Evolutionary conservation across 2,797 vertebrate genomes (phyloP).

Genomic region (Lindbergichthys nudifrons): DNA sequence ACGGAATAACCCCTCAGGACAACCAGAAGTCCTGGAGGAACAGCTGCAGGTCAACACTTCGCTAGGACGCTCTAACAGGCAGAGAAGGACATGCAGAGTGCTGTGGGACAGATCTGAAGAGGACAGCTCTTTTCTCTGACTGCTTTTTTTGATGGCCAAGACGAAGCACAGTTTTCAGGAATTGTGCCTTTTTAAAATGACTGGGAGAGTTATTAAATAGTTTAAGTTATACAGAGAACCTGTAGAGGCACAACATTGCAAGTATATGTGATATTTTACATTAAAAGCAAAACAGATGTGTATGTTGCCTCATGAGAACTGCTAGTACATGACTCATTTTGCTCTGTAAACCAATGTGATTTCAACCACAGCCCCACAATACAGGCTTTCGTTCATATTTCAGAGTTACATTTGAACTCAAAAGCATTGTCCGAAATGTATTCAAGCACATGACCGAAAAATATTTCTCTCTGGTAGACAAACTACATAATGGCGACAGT

Average conservation of each 20-base stretch:
- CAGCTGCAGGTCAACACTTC: conserved; percentile 34
- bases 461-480: not conserved
- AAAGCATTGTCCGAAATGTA: not conserved
- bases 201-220: not conserved
- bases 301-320: conserved; percentile 6
- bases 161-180: not conserved
- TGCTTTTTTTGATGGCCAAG: not conserved
- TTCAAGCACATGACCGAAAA: not conserved
- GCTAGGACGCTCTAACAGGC: not conserved
- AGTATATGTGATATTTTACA: not conserved
- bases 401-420: not conserved
- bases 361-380: conserved; percentile 12
- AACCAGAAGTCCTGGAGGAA: conserved; percentile 27
- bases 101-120: conserved; percentile 70
- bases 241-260: not conserved
- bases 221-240: not conserved
- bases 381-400: not conserved
- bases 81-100: conserved; percentile 51
- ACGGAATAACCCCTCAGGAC: conserved; percentile 20
- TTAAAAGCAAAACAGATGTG: not conserved
- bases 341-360: conserved; percentile 19
- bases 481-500: not conserved
- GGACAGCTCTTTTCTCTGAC: conserved; percentile 72
- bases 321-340: not conserved
- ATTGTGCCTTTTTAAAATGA: conserved; percentile 30